Percentiles rank a stretch among this genome's conserved stretches.
Conservation (phyloP, 2,888 invertebrate genomes). For the Crocallis elinguaria region DNA sequence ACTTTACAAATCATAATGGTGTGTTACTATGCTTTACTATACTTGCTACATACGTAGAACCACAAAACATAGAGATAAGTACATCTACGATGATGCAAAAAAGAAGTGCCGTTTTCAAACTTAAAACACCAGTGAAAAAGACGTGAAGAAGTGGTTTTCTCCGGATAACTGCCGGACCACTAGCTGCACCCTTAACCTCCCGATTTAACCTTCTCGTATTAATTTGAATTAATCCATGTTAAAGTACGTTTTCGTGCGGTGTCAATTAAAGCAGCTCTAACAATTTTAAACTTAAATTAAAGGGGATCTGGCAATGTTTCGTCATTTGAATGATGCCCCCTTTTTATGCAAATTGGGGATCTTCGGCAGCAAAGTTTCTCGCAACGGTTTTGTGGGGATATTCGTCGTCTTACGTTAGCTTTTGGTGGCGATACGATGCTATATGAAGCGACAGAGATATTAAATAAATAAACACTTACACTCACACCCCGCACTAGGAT, state of each 20-base stretch:
- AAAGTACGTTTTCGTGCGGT: slow-evolving; percentile 51
- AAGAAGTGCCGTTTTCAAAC: too few relatives aligned
- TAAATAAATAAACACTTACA: too few relatives aligned
- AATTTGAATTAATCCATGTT: slow-evolving; percentile 73
- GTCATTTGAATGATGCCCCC: slow-evolving; percentile 73
- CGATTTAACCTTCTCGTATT: slow-evolving; percentile 19
- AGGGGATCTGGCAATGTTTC: slow-evolving; percentile 74
- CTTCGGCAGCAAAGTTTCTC: slow-evolving; percentile 58
- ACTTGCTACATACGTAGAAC: too few relatives aligned
- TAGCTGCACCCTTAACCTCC: background rate
- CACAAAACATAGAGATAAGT: too few relatives aligned
- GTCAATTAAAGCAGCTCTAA: slow-evolving; percentile 73
- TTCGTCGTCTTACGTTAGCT: slow-evolving; percentile 8
- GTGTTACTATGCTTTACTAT: too few relatives aligned
- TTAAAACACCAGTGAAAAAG: too few relatives aligned
- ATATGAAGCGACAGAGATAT: background rate
- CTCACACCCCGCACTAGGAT: too few relatives aligned
- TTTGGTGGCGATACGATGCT: slow-evolving; percentile 6
- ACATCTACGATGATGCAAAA: too few relatives aligned
- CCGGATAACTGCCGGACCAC: too few relatives aligned
- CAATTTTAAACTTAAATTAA: slow-evolving; percentile 80
- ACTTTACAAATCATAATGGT: too few relatives aligned
- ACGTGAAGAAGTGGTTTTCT: too few relatives aligned
- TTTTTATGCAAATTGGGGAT: slow-evolving; percentile 80
- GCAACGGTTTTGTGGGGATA: slow-evolving; percentile 61